Base-by-base conservation (phyloP, 2,113 vertebrate genomes). In the Enhydra lutris region DNA sequence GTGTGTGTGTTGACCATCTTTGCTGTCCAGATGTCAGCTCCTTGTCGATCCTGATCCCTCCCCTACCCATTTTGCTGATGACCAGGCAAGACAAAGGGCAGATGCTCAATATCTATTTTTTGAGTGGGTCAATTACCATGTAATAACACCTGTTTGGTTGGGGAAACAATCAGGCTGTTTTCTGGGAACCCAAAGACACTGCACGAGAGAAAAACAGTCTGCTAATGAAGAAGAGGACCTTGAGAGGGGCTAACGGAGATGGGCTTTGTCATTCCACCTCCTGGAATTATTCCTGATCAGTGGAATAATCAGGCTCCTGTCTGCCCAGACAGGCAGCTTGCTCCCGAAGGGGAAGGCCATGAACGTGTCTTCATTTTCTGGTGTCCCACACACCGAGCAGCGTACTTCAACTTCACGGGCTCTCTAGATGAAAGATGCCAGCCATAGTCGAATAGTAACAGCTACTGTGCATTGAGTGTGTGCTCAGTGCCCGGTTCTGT, bases 331-430 rank as follows among this genome's bases (percentile, higher is more conserved):
- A 21, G 59, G 71, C 36, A 31, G n/a, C 81, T 39, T 29, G 6
- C 42, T 36, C 81, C 52, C 10, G 15, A 24, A 59, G 12, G 8
- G 26, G 34, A 34, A 8, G 50, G 65, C 45, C 39, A 4, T 24
- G 6, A 2, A 13, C 26, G 14, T 23, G 2, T 50, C 79, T 50
- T n/a, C 15, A 20, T 18, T 29, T 29, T 34, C 21, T 50, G 59
- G 7, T 20, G 14, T 24, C 6, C 14, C 36, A 0, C 13, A 0
- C n/a, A 39, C 7, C 26, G 52, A 12, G 29, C 31, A 89, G 7
- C 23, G 4, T 18, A 20, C 9, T n/a, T 31, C 61, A 42, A 71
- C 45, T 12, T n/a, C 78, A 23, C 2, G 4, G 55, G 29, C 52
- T 20, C 24, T 63, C 9, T 31, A 45, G 7, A 0, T 6, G 17